Conservation (phyloP, 1,140 invertebrate species). For the Leptopilina boulardi region DNA sequence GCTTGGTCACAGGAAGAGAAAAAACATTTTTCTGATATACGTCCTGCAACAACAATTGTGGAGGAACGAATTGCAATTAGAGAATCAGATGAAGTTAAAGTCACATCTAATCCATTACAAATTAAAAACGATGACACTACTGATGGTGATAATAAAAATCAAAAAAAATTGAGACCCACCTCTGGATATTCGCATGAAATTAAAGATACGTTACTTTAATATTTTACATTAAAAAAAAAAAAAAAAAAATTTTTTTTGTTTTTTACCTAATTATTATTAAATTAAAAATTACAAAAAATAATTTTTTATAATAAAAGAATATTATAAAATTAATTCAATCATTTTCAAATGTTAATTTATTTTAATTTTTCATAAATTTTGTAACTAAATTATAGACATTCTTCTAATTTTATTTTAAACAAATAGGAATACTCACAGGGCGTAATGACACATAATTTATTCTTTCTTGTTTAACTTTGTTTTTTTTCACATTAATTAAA, state of each 20-base stretch:
- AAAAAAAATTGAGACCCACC: constrained; percentile 53
- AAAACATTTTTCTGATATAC: neutral
- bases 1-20: constrained; percentile 4
- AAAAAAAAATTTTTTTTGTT: constrained; percentile 28
- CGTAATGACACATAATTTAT: too few species aligned
- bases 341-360: too few species aligned
- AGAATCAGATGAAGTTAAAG: neutral
- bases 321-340: too few species aligned
- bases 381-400: too few species aligned
- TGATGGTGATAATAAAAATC: constrained; percentile 27
- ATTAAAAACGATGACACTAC: constrained; percentile 12
- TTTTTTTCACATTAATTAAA: too few species aligned
- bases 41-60: neutral
- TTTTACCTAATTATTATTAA: neutral
- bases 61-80: neutral
- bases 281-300: constrained; percentile 5
- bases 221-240: too few species aligned
- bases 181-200: constrained; percentile 35
- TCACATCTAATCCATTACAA: constrained; percentile 24
- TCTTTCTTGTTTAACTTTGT: too few species aligned
- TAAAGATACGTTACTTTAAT: constrained; percentile 63
- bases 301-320: too few species aligned
- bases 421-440: too few species aligned
- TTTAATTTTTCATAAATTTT: too few species aligned
- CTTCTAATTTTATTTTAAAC: too few species aligned